phyloP scores from a whole-genome alignment of 2,888 invertebrate species.

The Onthophagus sagittarius region DNA sequence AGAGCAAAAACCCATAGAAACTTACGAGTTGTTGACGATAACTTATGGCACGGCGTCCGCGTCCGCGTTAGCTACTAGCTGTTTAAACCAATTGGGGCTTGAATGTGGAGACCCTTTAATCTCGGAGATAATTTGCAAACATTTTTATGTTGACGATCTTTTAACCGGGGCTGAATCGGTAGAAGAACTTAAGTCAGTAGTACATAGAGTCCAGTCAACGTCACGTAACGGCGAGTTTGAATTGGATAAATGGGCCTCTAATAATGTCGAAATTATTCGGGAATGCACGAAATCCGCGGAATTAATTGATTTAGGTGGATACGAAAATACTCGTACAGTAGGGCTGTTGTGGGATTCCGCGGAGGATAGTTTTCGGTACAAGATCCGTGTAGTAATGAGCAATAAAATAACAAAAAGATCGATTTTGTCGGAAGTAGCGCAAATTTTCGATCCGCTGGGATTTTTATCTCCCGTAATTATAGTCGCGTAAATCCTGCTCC shows the following conservation, averaged over 20 bases:
- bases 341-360: not conserved
- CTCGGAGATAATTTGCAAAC: not conserved
- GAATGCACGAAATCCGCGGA: not conserved
- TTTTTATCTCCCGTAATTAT: not conserved
- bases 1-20: not conserved
- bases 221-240: not conserved
- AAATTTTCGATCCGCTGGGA: not conserved
- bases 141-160: not conserved
- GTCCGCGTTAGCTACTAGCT: not conserved
- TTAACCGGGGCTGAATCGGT: not conserved
- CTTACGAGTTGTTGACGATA: not conserved
- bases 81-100: not conserved
- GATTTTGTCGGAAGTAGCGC: not conserved
- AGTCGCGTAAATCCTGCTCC: not conserved
- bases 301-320: not conserved
- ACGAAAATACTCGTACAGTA: not conserved
- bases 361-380: not conserved
- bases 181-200: not conserved
- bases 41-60: conserved; percentile 8
- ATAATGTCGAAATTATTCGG: not conserved
- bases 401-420: not conserved
- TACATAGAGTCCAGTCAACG: not conserved
- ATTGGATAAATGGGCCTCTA: not conserved
- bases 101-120: not conserved
- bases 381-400: not conserved